Percentiles rank a stretch among this genome's conserved stretches.
These are phyloP conservation scores for Pomatostomus ruficeps DNA, from an alignment of 2,113 vertebrate genomes.

Conservation along the genomic window DNA sequence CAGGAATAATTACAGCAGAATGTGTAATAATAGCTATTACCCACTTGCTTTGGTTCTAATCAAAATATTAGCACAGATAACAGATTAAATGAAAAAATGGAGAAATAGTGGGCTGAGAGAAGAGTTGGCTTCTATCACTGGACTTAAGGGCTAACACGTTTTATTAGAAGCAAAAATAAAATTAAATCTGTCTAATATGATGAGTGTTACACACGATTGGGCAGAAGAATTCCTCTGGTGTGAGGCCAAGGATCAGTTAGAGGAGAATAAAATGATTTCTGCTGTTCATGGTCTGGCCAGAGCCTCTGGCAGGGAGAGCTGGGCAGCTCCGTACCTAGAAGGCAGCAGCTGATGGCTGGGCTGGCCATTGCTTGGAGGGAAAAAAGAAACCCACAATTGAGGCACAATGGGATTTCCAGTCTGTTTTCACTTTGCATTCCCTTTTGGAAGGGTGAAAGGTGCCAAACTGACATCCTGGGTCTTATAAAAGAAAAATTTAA, in stretches of 20 bases:
- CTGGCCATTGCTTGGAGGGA: neutral
- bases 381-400: neutral
- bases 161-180: neutral
- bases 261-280: neutral
- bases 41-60: neutral
- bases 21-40: neutral
- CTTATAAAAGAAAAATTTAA: neutral
- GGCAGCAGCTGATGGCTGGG: neutral
- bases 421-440: neutral
- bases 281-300: neutral
- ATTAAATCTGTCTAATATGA: neutral
- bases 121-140: neutral
- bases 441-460: neutral
- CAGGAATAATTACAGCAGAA: neutral
- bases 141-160: neutral
- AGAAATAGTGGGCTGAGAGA: neutral
- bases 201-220: neutral
- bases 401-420: neutral
- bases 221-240: neutral
- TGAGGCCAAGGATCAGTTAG: neutral
- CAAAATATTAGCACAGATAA: neutral
- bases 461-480: rapidly evolving
- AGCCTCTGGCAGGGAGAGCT: neutral
- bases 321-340: neutral
- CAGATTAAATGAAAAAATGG: neutral